These are phyloP conservation scores for Conger conger DNA, from an alignment of 2,113 vertebrate species.

Conservation along the genomic window DNA sequence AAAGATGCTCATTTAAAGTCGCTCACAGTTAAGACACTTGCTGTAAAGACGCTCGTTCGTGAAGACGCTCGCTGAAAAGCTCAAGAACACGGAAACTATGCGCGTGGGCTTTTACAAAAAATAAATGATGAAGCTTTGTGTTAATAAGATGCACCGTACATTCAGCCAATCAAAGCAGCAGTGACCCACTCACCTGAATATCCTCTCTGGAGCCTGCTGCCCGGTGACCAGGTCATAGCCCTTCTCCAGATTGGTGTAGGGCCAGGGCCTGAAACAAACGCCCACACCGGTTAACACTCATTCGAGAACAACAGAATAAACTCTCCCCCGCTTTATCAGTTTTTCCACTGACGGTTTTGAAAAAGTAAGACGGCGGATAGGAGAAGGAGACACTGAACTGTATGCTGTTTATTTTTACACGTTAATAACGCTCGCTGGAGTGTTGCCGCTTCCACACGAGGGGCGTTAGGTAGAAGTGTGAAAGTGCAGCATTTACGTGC, in stretches of 20 bases:
- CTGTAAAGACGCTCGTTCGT: too few relatives aligned
- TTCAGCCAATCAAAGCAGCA: neutral
- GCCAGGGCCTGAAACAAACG: conserved; percentile 82
- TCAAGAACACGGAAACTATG: too few relatives aligned
- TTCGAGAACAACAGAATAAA: too few relatives aligned
- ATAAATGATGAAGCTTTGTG: neutral
- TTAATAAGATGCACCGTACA: neutral
- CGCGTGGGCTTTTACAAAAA: too few relatives aligned
- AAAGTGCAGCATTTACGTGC: too few relatives aligned
- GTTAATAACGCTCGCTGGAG: too few relatives aligned
- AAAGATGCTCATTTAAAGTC: neutral
- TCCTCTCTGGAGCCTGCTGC: conserved; percentile 93
- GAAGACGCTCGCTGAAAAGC: too few relatives aligned
- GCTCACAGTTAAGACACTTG: too few relatives aligned
- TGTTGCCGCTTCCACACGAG: too few relatives aligned
- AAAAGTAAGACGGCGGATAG: neutral
- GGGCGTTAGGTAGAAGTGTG: too few relatives aligned
- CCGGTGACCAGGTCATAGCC: conserved; percentile 96
- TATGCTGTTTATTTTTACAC: too few relatives aligned
- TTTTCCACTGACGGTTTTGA: neutral
- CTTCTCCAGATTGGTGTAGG: conserved; percentile 90
- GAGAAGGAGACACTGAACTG: too few relatives aligned
- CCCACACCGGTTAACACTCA: conserved; percentile 5
- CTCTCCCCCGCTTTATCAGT: neutral
- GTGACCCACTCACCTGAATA: conserved; percentile 83